A percentile compares a stretch with the other conserved stretches of the same genome.
Conservation (phyloP, 1,140 invertebrate genomes). For the Cotesia chilonis region DNA sequence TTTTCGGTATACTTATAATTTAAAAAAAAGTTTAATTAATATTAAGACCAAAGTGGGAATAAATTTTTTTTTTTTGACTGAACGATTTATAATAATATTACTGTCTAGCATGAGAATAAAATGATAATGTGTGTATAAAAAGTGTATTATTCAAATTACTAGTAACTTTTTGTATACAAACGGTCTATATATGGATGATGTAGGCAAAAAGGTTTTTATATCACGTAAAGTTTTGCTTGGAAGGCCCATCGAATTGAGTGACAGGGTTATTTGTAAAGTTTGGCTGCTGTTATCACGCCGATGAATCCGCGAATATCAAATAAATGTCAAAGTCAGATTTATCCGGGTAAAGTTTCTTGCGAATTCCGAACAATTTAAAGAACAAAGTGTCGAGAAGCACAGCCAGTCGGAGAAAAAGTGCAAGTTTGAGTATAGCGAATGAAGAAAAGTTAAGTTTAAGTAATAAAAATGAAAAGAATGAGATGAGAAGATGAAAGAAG, state of each 20-base stretch:
- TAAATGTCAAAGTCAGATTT: slow-evolving; percentile 24
- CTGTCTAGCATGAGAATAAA: too few species aligned
- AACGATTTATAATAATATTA: too few species aligned
- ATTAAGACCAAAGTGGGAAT: too few species aligned
- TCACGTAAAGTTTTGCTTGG: too few species aligned
- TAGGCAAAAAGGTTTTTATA: too few species aligned
- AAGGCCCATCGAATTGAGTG: not conserved
- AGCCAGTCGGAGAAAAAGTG: not conserved
- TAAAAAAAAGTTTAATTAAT: too few species aligned
- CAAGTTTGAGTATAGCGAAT: not conserved
- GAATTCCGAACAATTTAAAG: slow-evolving; percentile 4
- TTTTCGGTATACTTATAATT: too few species aligned
- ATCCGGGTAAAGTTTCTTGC: not conserved
- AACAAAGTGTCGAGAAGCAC: slow-evolving; percentile 5
- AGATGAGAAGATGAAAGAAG: slow-evolving; percentile 19
- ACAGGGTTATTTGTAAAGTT: slow-evolving; percentile 5
- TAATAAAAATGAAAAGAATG: not conserved
- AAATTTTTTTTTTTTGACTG: too few species aligned
- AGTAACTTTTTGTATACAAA: too few species aligned
- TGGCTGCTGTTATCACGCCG: not conserved
- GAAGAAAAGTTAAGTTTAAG: slow-evolving; percentile 1
- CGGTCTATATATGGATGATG: too few species aligned
- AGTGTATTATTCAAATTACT: too few species aligned
- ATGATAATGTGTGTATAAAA: too few species aligned
- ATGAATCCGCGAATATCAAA: slow-evolving; percentile 12